Percentiles rank a stretch among this genome's conserved stretches.
Conservation (phyloP, 2,888 invertebrate genomes). For the Lasiommata megera region DNA sequence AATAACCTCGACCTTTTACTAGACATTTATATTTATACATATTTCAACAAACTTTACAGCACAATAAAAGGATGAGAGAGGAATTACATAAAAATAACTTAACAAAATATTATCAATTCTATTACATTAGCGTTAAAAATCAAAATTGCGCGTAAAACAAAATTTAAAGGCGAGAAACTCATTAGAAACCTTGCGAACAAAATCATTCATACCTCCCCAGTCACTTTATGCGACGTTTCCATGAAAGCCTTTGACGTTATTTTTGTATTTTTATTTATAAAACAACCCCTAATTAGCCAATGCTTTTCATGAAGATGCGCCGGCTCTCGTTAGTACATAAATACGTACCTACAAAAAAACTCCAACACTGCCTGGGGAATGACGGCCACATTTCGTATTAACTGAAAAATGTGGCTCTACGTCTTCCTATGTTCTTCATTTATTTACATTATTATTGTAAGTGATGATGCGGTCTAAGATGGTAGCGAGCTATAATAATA, state of each 20-base stretch:
- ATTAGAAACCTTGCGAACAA: constrained; percentile 32
- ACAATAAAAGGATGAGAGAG: constrained; percentile 13
- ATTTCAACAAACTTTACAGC: constrained; percentile 15
- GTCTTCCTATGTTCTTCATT: neutral
- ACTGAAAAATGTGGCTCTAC: neutral
- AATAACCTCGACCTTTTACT: neutral
- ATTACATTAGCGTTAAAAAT: neutral
- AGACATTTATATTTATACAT: constrained; percentile 11
- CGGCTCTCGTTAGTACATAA: constrained; percentile 27
- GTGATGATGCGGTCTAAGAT: no score
- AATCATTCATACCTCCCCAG: constrained; percentile 32
- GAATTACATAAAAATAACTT: constrained; percentile 1
- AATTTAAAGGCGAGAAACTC: constrained; percentile 27
- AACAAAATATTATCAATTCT: neutral
- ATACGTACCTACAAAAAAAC: neutral
- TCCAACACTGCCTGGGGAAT: neutral
- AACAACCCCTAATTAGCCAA: constrained; percentile 50
- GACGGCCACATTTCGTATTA: neutral
- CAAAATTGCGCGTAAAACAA: neutral
- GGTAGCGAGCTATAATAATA: no score
- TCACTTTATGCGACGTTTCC: constrained; percentile 34
- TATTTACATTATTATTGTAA: no score
- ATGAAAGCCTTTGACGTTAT: constrained; percentile 32
- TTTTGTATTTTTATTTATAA: constrained; percentile 37
- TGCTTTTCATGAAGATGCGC: constrained; percentile 49